Evolutionary conservation across 2,113 vertebrate species (phyloP), one percentile per base, ranked within the genome.

Genomic region (Leucopsar rothschildi): DNA sequence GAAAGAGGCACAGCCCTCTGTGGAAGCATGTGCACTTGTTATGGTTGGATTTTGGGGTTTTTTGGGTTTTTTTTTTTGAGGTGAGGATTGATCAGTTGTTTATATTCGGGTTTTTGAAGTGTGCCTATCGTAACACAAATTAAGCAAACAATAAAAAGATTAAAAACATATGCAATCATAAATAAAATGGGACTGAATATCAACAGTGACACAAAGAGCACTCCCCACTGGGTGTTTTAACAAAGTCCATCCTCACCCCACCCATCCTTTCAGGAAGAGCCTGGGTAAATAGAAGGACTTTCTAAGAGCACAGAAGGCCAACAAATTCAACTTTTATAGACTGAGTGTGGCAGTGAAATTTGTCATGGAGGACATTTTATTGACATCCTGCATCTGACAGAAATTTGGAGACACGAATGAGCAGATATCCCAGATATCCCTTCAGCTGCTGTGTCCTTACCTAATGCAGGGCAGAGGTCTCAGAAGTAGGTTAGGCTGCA

Each of bases 261-360:
- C 73, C 82, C 84, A 77, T 95, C 55, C 78, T 91, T 89, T 86
- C 87, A 88, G 96, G 78, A 95, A 95, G 40, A 92, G 78, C 37
- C 91, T 96, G 87, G 40, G 27, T 92, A 94, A 95, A 95, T 5
- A 91, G n/a, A 68, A 73, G 8, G 49, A 3, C 50, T 91, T 93
- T 89, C 61, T 72, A 76, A 86, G 44, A 82, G 69, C 18, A 10
- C 35, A 85, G 37, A 57, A 73, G 31, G 61, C 61, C 66, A 87
- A n/a, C 6, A 87, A 89, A 82, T 53, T 21, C 37, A 53, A 14
- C 70, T 76, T 79, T 66, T 89, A 31, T 57, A 50, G 70, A 22
- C 25, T 20, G 23, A 33, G 16, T 29, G 59, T 92, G 70, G 42
- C 59, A 65, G 22, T 16, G 59, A 63, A 87, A 12, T 53, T 57